Conservation (phyloP, 2,888 invertebrate genomes). For the Epinotia bilunana region DNA sequence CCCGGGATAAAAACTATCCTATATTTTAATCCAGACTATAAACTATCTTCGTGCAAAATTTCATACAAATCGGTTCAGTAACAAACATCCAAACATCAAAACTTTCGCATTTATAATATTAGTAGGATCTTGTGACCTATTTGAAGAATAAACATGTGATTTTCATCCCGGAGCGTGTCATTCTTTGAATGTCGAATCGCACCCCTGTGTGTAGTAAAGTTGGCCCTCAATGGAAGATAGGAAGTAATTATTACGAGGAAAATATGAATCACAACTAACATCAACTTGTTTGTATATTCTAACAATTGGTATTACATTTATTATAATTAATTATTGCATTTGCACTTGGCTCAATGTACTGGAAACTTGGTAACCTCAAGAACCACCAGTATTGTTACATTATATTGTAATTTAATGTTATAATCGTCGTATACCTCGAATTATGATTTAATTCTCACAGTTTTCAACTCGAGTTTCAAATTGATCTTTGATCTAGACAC, state of each 20-base stretch:
- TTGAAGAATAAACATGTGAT: background rate
- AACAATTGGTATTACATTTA: slow-evolving; percentile 1
- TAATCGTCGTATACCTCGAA: too few relatives aligned
- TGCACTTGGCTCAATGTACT: background rate
- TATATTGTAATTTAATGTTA: too few relatives aligned
- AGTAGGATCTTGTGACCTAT: too few relatives aligned
- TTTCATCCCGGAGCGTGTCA: background rate
- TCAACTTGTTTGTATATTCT: background rate
- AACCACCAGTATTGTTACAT: background rate
- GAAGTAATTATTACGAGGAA: slow-evolving; percentile 11
- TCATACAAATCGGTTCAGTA: too few relatives aligned
- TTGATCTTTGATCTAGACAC: too few relatives aligned
- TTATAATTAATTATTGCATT: background rate
- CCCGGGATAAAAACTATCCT: too few relatives aligned
- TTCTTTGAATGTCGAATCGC: background rate
- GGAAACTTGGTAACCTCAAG: background rate
- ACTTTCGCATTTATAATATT: too few relatives aligned
- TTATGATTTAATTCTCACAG: too few relatives aligned
- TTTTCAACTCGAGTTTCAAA: too few relatives aligned
- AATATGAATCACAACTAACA: slow-evolving; percentile 6
- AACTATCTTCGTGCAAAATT: too few relatives aligned
- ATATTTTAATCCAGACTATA: too few relatives aligned
- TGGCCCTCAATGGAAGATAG: background rate
- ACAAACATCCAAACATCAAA: too few relatives aligned
- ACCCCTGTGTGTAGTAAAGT: background rate